Evolutionary conservation across 2,888 invertebrate genomes (phyloP).

Genomic region (Litoditis marina): DNA sequence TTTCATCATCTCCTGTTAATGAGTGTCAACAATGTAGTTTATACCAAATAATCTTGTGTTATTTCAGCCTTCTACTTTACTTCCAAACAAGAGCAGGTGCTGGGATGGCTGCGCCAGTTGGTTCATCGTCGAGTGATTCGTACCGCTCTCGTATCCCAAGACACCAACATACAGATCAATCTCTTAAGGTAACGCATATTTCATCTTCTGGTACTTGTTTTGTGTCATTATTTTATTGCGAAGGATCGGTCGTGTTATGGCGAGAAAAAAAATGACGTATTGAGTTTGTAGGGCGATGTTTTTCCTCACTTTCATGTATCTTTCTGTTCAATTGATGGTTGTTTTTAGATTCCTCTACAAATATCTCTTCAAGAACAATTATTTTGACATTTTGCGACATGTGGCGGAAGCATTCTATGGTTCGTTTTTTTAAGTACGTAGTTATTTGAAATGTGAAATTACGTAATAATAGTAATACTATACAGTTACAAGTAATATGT

Average conservation of each 20-base stretch:
- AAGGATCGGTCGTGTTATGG: no score
- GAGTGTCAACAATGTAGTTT: no score
- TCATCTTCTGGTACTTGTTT: slow-evolving; percentile 45
- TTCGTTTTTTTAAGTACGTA: slow-evolving; percentile 6
- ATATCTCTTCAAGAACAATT: slow-evolving; percentile 58
- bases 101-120: slow-evolving; percentile 8
- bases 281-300: no score
- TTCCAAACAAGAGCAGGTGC: slow-evolving; percentile 2
- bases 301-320: no score
- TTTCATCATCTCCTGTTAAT: no score
- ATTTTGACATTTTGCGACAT: slow-evolving; percentile 47
- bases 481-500: no score
- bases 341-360: slow-evolving; percentile 74
- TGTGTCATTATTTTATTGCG: no score
- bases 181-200: slow-evolving; percentile 68
- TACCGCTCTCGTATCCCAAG: slow-evolving; percentile 17
- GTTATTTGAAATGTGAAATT: background rate
- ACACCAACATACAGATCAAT: slow-evolving; percentile 73
- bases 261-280: no score
- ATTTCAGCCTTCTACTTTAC: slow-evolving; percentile 3
- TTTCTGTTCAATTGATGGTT: slow-evolving; percentile 38
- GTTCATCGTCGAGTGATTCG: slow-evolving; percentile 7
- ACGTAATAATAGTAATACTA: no score
- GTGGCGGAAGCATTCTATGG: slow-evolving; percentile 42
- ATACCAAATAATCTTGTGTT: no score